These are phyloP conservation scores for Hirtodrosophila confusa DNA, from an alignment of 2,888 invertebrate genomes.

Conservation along the genomic window DNA sequence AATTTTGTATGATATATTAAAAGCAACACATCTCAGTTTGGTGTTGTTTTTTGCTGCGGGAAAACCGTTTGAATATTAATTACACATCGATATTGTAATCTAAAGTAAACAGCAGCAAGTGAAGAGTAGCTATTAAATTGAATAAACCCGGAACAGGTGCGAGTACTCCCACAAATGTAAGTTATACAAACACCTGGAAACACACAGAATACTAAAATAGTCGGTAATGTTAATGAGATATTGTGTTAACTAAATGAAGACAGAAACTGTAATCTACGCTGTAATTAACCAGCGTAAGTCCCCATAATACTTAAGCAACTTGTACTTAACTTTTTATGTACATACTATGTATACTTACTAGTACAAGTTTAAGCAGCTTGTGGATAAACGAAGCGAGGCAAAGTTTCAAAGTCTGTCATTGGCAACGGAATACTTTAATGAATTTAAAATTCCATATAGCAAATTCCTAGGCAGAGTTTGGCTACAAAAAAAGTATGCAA, in stretches of 20 bases:
- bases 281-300: slow-evolving; percentile 51
- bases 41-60: slow-evolving; percentile 4
- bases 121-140: background rate
- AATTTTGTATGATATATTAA: slow-evolving; percentile 34
- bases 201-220: slow-evolving; percentile 18
- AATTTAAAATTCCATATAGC: too few species aligned
- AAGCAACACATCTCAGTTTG: slow-evolving; percentile 2
- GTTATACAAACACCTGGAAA: background rate
- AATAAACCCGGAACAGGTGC: background rate
- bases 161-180: background rate
- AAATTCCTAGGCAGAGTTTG: background rate
- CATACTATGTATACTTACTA: slow-evolving; percentile 5
- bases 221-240: slow-evolving; percentile 35
- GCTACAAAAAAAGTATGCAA: background rate
- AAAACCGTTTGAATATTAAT: slow-evolving; percentile 18
- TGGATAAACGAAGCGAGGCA: too few species aligned
- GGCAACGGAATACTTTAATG: too few species aligned
- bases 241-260: slow-evolving; percentile 23
- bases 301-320: slow-evolving; percentile 55
- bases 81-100: slow-evolving; percentile 11
- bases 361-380: too few species aligned
- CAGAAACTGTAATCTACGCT: slow-evolving; percentile 37
- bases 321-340: slow-evolving; percentile 50
- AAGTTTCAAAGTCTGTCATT: too few species aligned
- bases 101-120: slow-evolving; percentile 8